Conservation (phyloP, 2,113 vertebrate species). For the Sylvilagus bachmani region DNA sequence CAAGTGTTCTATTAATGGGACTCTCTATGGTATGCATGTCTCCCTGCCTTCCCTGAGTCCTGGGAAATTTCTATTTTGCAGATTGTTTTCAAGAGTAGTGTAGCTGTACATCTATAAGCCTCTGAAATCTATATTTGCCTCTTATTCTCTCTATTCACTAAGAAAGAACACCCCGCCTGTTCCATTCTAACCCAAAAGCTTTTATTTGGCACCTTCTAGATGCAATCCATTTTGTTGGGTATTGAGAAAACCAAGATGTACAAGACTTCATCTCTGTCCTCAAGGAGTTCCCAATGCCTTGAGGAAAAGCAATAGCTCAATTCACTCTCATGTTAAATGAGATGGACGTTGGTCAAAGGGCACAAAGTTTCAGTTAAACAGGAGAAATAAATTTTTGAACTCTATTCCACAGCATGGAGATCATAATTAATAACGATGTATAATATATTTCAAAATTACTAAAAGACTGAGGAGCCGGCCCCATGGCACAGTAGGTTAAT, state of each 20-base stretch:
- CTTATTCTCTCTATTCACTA: background rate
- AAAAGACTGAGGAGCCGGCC: background rate
- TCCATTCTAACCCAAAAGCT: slow-evolving; percentile 55
- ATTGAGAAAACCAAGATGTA: background rate
- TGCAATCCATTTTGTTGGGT: background rate
- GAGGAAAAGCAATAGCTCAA: background rate
- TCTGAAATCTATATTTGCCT: slow-evolving; percentile 46
- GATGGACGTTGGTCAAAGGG: background rate
- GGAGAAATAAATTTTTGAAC: background rate
- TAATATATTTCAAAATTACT: background rate
- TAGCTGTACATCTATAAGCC: slow-evolving; percentile 3
- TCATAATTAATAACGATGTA: background rate
- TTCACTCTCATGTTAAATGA: slow-evolving; percentile 27
- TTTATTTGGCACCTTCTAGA: slow-evolving; percentile 32
- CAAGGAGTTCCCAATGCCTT: slow-evolving; percentile 24
- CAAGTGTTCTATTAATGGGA: slow-evolving; percentile 96
- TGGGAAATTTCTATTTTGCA: background rate
- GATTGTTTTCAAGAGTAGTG: slow-evolving; percentile 15
- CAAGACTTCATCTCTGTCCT: slow-evolving; percentile 40
- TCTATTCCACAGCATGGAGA: background rate
- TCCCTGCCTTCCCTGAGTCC: slow-evolving; percentile 28
- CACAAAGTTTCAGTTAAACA: background rate
- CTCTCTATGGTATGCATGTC: slow-evolving; percentile 90
- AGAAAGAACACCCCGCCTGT: background rate
- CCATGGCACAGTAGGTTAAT: no score